Conservation (phyloP, 2,113 vertebrate genomes). For the Chiloscyllium plagiosum region DNA sequence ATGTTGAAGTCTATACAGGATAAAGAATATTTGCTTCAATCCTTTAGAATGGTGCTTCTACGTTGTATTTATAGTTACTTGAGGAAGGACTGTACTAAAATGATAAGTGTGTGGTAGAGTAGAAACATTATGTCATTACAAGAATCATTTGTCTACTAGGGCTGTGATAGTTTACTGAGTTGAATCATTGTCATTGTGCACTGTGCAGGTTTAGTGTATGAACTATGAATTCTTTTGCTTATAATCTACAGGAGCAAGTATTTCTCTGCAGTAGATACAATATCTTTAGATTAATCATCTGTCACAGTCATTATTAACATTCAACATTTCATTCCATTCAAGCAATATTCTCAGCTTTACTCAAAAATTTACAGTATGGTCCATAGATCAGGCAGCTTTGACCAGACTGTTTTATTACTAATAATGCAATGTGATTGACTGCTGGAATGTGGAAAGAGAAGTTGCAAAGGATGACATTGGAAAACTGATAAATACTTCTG, state of each 20-base stretch:
- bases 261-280: background rate
- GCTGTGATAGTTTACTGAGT: background rate
- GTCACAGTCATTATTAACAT: background rate
- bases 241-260: background rate
- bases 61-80: background rate
- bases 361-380: background rate
- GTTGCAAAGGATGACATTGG: background rate
- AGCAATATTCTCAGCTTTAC: background rate
- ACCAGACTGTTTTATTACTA: background rate
- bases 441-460: background rate
- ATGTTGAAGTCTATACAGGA: background rate
- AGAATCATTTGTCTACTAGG: background rate
- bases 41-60: background rate
- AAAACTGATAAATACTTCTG: background rate
- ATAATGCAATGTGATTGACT: background rate
- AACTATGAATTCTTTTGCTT: background rate
- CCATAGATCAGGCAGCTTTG: background rate
- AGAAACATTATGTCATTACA: background rate
- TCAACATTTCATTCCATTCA: background rate
- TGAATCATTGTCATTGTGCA: background rate
- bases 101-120: background rate
- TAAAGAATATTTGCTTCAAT: background rate
- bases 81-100: slow-evolving; percentile 1
- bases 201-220: background rate
- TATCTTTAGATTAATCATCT: background rate